phyloP scores from a whole-genome alignment of 1,140 invertebrate species.

The Diorhabda sublineata region DNA sequence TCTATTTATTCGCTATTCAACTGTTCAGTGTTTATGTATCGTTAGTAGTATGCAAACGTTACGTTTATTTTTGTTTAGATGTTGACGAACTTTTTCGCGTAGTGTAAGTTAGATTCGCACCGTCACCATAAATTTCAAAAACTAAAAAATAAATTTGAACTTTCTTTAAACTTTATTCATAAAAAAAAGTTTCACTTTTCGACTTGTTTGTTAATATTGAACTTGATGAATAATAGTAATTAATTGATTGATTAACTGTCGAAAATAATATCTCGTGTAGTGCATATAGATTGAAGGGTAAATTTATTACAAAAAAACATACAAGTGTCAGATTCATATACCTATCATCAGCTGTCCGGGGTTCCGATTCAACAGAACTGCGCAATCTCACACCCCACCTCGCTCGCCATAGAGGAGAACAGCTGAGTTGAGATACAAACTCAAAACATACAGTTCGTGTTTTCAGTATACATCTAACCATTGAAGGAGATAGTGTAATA shows the following conservation, averaged over 20 bases:
- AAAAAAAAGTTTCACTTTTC: no score
- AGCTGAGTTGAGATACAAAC: conserved; percentile 45
- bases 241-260: no score
- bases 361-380: conserved; percentile 5
- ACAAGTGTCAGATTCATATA: conserved; percentile 15
- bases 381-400: conserved; percentile 32
- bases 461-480: conserved; percentile 35
- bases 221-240: no score
- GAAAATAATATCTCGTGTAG: no score
- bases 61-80: neutral
- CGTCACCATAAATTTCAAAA: no score
- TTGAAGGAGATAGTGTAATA: conserved; percentile 27
- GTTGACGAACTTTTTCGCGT: neutral
- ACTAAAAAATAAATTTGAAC: no score
- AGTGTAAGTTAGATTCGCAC: no score
- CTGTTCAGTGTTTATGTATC: neutral
- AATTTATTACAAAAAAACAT: conserved; percentile 1
- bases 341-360: conserved; percentile 30
- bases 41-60: neutral
- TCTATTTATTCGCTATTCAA: neutral
- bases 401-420: conserved; percentile 32
- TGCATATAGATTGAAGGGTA: neutral
- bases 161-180: no score
- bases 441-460: conserved; percentile 38
- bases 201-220: no score